Evolutionary conservation across 64 coral and sea anemone species (phyloP).

Genomic region (Actinia tenebrosa): DNA sequence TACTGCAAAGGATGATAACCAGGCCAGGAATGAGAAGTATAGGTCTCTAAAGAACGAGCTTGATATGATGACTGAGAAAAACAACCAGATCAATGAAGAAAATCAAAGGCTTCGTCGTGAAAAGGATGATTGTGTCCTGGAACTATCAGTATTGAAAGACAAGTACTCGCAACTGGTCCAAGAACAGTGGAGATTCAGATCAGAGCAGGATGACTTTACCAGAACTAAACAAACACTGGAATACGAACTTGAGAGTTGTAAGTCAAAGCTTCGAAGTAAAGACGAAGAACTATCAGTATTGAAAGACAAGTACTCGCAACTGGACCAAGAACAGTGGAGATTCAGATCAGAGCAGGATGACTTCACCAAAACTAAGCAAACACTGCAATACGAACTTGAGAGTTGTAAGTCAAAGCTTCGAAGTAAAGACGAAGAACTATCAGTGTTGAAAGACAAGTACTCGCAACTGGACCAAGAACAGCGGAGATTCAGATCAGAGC

Average conservation of each 20-base stretch:
- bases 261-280: background rate
- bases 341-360: slow-evolving; percentile 43
- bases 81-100: slow-evolving; percentile 9
- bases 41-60: slow-evolving; percentile 5
- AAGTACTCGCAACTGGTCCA: slow-evolving; percentile 56
- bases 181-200: slow-evolving; percentile 30
- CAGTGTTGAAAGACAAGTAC: slow-evolving; percentile 56
- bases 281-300: background rate
- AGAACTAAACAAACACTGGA: background rate
- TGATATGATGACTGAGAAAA: background rate
- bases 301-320: slow-evolving; percentile 55
- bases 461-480: slow-evolving; percentile 45
- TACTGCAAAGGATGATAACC: background rate
- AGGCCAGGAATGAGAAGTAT: background rate
- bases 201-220: slow-evolving; percentile 41
- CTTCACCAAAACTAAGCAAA: background rate
- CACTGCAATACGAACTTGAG: background rate
- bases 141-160: slow-evolving; percentile 58
- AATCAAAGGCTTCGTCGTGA: slow-evolving; percentile 16
- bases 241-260: background rate
- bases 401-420: background rate
- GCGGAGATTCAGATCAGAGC: slow-evolving; percentile 31
- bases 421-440: background rate
- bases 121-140: slow-evolving; percentile 56
- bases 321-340: slow-evolving; percentile 55